Conservation (phyloP, 2,797 vertebrate species). For the Cottoperca gobio region DNA sequence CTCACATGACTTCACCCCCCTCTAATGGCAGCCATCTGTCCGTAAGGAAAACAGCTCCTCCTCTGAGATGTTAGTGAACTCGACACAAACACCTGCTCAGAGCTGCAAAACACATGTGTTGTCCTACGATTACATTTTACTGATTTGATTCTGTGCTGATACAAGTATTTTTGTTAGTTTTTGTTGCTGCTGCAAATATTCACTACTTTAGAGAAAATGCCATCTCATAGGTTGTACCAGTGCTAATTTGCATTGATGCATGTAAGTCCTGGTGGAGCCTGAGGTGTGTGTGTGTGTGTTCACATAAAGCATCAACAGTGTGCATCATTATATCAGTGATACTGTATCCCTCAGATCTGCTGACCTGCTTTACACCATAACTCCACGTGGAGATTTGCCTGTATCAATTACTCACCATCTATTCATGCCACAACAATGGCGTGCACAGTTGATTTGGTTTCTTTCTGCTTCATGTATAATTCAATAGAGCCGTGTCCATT, state of each 20-base stretch:
- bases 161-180: neutral
- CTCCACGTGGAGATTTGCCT: slow-evolving; percentile 62
- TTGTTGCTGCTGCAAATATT: neutral
- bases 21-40: slow-evolving; percentile 77
- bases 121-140: neutral
- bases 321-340: slow-evolving; percentile 66
- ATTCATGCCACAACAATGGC: slow-evolving; percentile 80
- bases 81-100: neutral
- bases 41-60: slow-evolving; percentile 34
- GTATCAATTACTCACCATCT: slow-evolving; percentile 83
- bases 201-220: neutral
- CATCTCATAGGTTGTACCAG: neutral
- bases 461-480: slow-evolving; percentile 80
- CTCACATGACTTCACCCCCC: slow-evolving; percentile 56
- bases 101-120: neutral
- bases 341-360: slow-evolving; percentile 43
- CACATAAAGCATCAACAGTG: slow-evolving; percentile 54
- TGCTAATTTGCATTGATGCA: slow-evolving; percentile 23
- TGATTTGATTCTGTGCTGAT: neutral
- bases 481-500: slow-evolving; percentile 61
- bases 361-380: slow-evolving; percentile 58
- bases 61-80: slow-evolving; percentile 8
- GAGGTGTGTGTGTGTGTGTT: slow-evolving; percentile 27
- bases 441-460: slow-evolving; percentile 79
- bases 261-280: slow-evolving; percentile 19